Percentiles rank a stretch among this genome's conserved stretches.
These are phyloP conservation scores for Hyles vespertilio DNA, from an alignment of 1,140 invertebrate species.

Conservation along the genomic window DNA sequence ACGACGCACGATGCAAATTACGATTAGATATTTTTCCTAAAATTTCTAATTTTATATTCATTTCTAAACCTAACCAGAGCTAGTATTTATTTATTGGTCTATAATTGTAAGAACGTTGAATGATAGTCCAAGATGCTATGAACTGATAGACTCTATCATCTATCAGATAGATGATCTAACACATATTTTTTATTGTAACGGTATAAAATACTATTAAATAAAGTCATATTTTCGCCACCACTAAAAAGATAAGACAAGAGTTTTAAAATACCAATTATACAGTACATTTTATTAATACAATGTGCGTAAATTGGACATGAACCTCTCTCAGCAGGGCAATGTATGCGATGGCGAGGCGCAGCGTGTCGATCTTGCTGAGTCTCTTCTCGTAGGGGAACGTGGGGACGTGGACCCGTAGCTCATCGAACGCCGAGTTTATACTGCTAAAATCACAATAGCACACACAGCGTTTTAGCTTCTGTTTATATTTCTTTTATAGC, in stretches of 20 bases:
- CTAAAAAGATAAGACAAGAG: neutral
- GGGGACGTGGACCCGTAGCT: conserved; percentile 94
- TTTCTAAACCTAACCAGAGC: too few relatives aligned
- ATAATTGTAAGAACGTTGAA: too few relatives aligned
- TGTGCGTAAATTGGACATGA: neutral
- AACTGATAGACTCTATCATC: too few relatives aligned
- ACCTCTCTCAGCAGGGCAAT: conserved; percentile 94
- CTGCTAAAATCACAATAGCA: conserved; percentile 84
- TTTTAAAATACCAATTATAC: neutral
- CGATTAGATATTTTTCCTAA: too few relatives aligned
- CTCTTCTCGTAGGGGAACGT: conserved; percentile 99
- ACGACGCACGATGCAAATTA: too few relatives aligned
- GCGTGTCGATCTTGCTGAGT: conserved; percentile 97
- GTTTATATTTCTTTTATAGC: neutral
- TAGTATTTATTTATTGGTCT: too few relatives aligned
- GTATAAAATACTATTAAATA: too few relatives aligned
- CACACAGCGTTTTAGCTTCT: conserved; percentile 48
- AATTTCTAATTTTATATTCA: too few relatives aligned
- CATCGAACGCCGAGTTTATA: conserved; percentile 99
- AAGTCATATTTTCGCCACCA: too few relatives aligned
- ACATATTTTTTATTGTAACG: too few relatives aligned
- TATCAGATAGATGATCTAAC: too few relatives aligned
- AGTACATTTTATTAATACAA: neutral
- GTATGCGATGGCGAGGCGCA: conserved; percentile 96
- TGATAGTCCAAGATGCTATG: too few relatives aligned